These are phyloP conservation scores for Peucedramus taeniatus DNA, from an alignment of 2,113 vertebrate genomes.

Conservation along the genomic window DNA sequence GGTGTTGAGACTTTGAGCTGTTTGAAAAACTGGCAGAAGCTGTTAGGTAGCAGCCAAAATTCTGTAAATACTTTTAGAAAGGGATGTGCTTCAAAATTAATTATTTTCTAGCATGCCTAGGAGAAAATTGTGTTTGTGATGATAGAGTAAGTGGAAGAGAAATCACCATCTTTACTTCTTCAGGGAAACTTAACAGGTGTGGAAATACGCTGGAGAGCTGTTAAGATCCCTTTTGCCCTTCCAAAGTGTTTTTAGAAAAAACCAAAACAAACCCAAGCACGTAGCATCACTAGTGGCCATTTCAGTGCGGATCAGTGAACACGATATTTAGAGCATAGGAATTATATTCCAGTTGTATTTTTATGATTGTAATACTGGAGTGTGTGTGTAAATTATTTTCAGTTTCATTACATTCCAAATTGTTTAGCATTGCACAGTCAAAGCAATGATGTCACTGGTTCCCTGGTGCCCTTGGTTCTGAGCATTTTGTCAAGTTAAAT, in stretches of 20 bases:
- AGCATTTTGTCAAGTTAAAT: background rate
- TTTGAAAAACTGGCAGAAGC: background rate
- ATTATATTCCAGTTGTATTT: background rate
- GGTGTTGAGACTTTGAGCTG: background rate
- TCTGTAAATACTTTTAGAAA: background rate
- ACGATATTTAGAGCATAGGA: background rate
- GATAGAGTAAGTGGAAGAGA: background rate
- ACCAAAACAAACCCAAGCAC: background rate
- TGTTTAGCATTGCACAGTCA: background rate
- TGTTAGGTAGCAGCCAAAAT: background rate
- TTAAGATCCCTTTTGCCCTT: background rate
- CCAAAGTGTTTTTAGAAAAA: background rate
- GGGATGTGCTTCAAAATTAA: background rate
- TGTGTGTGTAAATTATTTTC: background rate
- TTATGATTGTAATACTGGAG: background rate
- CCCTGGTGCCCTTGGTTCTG: background rate
- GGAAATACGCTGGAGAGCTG: background rate
- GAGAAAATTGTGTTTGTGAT: background rate
- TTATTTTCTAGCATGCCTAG: background rate
- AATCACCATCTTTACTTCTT: background rate
- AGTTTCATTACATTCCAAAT: background rate
- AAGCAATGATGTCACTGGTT: background rate
- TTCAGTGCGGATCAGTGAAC: background rate
- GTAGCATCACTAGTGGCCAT: background rate
- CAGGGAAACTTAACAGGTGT: background rate